phyloP scores from a whole-genome alignment of 2,888 invertebrate genomes.

The Polia nebulosa region DNA sequence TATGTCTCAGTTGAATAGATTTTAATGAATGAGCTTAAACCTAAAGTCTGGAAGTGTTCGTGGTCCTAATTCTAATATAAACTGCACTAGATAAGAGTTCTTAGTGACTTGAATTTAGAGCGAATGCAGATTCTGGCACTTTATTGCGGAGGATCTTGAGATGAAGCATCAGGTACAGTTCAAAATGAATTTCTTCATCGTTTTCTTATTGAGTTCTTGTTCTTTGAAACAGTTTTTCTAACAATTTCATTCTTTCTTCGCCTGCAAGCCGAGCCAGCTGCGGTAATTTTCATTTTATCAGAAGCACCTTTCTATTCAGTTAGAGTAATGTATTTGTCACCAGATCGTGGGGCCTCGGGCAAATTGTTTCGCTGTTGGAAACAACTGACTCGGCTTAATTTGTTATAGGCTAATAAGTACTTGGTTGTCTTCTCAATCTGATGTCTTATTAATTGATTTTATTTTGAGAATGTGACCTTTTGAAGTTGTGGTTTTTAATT shows the following conservation, averaged over 20 bases:
- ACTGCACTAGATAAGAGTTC: conserved; percentile 20
- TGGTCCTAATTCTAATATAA: conserved; percentile 39
- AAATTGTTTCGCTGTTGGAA: conserved; percentile 48
- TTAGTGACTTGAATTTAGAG: conserved; percentile 17
- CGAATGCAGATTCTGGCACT: conserved; percentile 34
- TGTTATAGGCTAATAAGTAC: conserved; percentile 41
- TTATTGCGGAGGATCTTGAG: conserved; percentile 12
- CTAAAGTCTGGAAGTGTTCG: conserved; percentile 10
- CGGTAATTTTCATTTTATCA: conserved; percentile 47
- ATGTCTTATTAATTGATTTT: conserved; percentile 25
- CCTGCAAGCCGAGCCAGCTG: conserved; percentile 1
- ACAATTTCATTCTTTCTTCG: conserved; percentile 26
- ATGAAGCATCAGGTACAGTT: conserved; percentile 24
- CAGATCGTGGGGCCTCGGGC: conserved; percentile 42
- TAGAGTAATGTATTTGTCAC: conserved; percentile 59
- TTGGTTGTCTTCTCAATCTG: conserved; percentile 11
- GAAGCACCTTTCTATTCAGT: conserved; percentile 58
- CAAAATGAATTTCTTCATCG: conserved; percentile 40
- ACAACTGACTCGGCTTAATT: conserved; percentile 43
- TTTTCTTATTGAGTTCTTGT: conserved; percentile 32
- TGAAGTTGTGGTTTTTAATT: background rate
- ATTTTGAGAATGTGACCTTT: conserved; percentile 8
- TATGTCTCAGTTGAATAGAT: conserved; percentile 26
- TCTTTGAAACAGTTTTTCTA: conserved; percentile 17
- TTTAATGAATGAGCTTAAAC: conserved; percentile 37